Evolutionary conservation across 2,113 vertebrate genomes (phyloP), one percentile per base, ranked within the genome.

Genomic region (Danionella cerebrum): DNA sequence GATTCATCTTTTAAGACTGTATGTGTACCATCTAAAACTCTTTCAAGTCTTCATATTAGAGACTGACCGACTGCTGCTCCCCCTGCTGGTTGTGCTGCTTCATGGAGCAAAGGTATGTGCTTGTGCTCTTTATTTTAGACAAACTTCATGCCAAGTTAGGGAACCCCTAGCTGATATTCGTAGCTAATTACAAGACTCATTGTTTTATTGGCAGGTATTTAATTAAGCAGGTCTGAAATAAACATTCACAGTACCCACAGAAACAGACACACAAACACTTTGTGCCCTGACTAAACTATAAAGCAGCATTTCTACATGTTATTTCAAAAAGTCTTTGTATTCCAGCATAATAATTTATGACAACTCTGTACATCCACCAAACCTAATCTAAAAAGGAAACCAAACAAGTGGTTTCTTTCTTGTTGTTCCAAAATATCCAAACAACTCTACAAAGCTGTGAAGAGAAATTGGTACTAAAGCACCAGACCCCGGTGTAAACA

Each of bases 191-290:
- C 68, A 71, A 72, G 48, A 71, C 69, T 77, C 64, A 69, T 53
- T 74, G 65, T 79, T 83, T 77, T 79, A 82, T 85, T 69, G 57
- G 73, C 50, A 41, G 51, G 77, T 78, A 78, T 81, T 84, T 79
- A 79, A 82, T 82, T 76, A 80, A 67, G 72, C 63, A 45, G 18
- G 60, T 24, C 65, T 68, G 45, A 21, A 58, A 66, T 75, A 58
- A 69, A 75, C 38, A 45, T 35, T 39, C 21, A 6, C 25, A 22
- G 27, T 6, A 16, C 31, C 7, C 29, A 16, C 67, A 36, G 59
- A 55, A 39, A 51, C 22, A 51, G 38, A 63, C 36, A 54, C 58
- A 72, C 60, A 65, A 68, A 58, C 18, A 52, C 57, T n/a, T n/a
- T n/a, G n/a, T n/a, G 35, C 65, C 47, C 36, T 51, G 53, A 50